These are phyloP conservation scores for Schizaphis graminum DNA, from an alignment of 2,888 invertebrate genomes.

Conservation along the genomic window DNA sequence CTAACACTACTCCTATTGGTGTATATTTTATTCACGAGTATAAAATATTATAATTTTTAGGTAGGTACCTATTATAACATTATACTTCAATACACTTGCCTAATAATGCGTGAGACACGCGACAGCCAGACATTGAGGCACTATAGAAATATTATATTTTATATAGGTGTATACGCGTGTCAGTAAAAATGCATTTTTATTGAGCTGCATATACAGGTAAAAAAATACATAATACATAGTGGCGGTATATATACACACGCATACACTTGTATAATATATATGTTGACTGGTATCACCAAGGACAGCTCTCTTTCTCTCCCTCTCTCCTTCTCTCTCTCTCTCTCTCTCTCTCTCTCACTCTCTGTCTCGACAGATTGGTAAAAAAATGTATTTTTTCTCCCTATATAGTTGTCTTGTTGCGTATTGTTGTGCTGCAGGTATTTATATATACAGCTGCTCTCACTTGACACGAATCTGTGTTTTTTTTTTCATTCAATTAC, in stretches of 20 bases:
- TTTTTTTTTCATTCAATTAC: constrained; percentile 38
- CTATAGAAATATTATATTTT: background rate
- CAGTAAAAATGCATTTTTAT: constrained; percentile 41
- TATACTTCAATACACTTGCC: constrained; percentile 6
- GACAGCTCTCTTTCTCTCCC: constrained; percentile 17
- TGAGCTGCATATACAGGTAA: background rate
- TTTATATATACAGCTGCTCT: background rate
- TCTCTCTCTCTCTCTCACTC: background rate
- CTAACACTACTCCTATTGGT: background rate
- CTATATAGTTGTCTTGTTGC: background rate
- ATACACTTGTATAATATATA: constrained; percentile 22
- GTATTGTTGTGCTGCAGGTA: background rate
- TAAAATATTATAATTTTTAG: constrained; percentile 3
- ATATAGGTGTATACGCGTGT: background rate
- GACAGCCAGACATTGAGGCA: constrained; percentile 55
- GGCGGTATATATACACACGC: background rate
- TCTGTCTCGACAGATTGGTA: background rate
- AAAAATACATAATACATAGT: background rate
- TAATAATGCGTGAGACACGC: constrained; percentile 26
- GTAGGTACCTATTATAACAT: constrained; percentile 18
- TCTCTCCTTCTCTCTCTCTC: background rate
- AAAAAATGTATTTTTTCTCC: constrained; percentile 19
- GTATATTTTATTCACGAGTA: background rate
- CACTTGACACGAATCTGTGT: constrained; percentile 18
- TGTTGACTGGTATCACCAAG: constrained; percentile 4